phyloP scores from a whole-genome alignment of 2,113 vertebrate species.

The Melanerpes aurifrons region DNA sequence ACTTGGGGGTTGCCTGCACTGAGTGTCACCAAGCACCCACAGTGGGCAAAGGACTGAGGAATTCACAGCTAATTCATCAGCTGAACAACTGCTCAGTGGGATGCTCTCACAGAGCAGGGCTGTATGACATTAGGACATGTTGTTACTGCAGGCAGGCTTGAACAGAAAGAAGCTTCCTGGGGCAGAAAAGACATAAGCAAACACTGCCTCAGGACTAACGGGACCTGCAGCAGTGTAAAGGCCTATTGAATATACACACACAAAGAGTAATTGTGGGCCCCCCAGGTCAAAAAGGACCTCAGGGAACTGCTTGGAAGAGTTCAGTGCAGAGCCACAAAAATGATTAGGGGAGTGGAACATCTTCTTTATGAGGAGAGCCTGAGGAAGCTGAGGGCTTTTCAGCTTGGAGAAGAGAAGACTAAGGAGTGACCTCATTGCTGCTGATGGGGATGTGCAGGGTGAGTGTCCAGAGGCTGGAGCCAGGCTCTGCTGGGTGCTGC shows the following conservation, averaged over 20 bases:
- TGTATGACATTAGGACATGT: slow-evolving; percentile 50
- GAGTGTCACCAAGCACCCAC: not conserved
- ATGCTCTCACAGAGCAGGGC: not conserved
- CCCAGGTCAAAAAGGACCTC: too few relatives aligned
- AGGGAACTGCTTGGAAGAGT: too few relatives aligned
- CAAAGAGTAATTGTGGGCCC: slow-evolving; percentile 12
- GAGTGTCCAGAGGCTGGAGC: too few relatives aligned
- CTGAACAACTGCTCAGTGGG: slow-evolving; percentile 36
- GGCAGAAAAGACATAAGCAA: slow-evolving; percentile 32
- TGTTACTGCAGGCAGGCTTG: slow-evolving; percentile 12
- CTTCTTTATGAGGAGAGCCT: too few relatives aligned
- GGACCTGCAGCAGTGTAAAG: slow-evolving; percentile 39
- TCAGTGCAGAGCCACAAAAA: too few relatives aligned
- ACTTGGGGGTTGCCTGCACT: not conserved
- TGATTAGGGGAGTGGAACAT: too few relatives aligned
- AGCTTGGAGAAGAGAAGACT: too few relatives aligned
- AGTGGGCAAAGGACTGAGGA: not conserved
- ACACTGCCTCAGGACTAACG: slow-evolving; percentile 26
- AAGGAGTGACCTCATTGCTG: too few relatives aligned
- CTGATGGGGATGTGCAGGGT: too few relatives aligned
- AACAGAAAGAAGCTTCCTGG: slow-evolving; percentile 50
- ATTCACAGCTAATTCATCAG: slow-evolving; percentile 13
- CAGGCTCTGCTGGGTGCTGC: too few relatives aligned
- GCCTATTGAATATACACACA: slow-evolving; percentile 21
- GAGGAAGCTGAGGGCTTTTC: too few relatives aligned